A percentile compares a stretch with the other conserved stretches of the same genome.
phyloP scores from a whole-genome alignment of 2,797 vertebrate genomes.

The Octomys mimax region DNA sequence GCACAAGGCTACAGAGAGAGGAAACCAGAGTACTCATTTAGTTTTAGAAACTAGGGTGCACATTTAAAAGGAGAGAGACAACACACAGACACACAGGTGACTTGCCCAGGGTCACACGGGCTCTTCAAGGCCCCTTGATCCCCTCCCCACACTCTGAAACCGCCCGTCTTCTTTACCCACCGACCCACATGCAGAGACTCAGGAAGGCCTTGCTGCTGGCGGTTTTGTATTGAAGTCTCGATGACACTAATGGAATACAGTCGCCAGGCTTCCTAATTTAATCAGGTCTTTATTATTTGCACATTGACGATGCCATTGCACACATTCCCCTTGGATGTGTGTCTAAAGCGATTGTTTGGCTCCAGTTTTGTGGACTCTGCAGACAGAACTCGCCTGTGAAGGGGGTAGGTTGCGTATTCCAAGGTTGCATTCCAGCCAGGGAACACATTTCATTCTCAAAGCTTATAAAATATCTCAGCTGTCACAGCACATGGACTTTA shows the following conservation, averaged over 20 bases:
- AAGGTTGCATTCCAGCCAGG: not conserved
- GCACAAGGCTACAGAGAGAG: not conserved
- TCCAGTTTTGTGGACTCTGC: not conserved
- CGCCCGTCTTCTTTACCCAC: not conserved
- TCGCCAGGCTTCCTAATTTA: constrained; percentile 15
- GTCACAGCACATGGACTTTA: not conserved
- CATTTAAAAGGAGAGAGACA: not conserved
- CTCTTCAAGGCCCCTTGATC: too few relatives aligned
- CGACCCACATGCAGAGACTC: not conserved
- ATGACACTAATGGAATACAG: constrained; percentile 18
- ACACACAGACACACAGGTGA: not conserved
- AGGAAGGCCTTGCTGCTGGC: not conserved
- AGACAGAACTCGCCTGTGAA: not conserved
- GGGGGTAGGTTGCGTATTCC: constrained; percentile 1
- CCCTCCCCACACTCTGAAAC: not conserved
- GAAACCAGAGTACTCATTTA: not conserved
- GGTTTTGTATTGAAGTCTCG: not conserved
- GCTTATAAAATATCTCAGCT: not conserved
- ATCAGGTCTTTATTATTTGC: constrained; percentile 21
- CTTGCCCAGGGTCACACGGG: not conserved
- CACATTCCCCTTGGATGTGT: not conserved
- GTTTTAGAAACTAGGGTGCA: not conserved
- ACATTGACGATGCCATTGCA: not conserved
- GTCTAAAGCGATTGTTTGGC: not conserved
- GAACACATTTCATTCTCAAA: not conserved